phyloP scores from a whole-genome alignment of 2,797 vertebrate species.

The Rhinella marina region DNA sequence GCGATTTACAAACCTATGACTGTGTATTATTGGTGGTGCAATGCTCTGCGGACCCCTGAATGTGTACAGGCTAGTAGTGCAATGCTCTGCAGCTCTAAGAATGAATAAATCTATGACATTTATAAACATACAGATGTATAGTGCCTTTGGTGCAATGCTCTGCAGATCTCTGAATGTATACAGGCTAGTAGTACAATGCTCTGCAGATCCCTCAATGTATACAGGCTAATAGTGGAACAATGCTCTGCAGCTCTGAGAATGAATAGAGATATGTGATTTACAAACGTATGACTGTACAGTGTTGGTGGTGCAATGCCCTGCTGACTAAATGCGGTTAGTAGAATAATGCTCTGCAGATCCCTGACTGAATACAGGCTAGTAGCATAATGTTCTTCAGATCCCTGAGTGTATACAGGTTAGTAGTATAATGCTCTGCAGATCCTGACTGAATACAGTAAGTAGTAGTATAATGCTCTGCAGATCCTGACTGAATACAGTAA shows the following conservation, averaged over 20 bases:
- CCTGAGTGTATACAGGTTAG: neutral
- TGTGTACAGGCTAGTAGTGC: neutral
- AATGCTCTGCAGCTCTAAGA: neutral
- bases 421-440: neutral
- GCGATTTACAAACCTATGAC: neutral
- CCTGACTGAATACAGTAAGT: too few species aligned
- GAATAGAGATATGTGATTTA: neutral
- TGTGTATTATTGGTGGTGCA: neutral
- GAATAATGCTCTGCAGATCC: neutral
- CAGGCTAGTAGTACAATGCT: neutral
- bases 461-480: neutral
- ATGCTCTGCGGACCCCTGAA: neutral
- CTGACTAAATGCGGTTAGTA: too few species aligned
- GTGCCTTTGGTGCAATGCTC: slow-evolving; percentile 2
- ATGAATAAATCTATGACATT: too few species aligned
- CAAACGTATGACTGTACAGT: neutral
- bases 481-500: neutral
- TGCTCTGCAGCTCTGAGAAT: neutral
- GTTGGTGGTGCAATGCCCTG: neutral
- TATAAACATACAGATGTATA: too few species aligned
- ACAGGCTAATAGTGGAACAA: neutral
- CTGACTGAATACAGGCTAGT: neutral
- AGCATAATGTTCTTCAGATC: slow-evolving; percentile 9
- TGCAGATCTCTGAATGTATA: neutral
- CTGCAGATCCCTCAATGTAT: too few species aligned